These are phyloP conservation scores for Heliopora coerulea DNA, from an alignment of 92 coral and sea anemone genomes.

Conservation along the genomic window DNA sequence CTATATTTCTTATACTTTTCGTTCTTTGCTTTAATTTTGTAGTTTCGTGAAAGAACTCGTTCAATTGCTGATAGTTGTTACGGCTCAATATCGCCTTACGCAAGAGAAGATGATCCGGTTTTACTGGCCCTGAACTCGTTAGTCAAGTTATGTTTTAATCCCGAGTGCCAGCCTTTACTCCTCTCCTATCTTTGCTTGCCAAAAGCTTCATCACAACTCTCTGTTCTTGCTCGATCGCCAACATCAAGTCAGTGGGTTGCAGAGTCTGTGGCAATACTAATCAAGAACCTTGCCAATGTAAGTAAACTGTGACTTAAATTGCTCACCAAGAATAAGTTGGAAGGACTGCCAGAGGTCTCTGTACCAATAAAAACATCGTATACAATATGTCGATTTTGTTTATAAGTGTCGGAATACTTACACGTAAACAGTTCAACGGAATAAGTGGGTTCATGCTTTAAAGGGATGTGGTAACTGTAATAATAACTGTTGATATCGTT, in stretches of 20 bases:
- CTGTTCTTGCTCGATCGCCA: conserved; percentile 66
- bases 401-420: too few relatives aligned
- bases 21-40: background rate
- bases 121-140: conserved; percentile 86
- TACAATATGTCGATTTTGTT: too few relatives aligned
- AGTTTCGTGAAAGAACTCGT: conserved; percentile 40
- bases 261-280: conserved; percentile 79
- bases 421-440: too few relatives aligned
- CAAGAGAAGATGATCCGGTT: conserved; percentile 71
- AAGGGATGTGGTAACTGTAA: too few relatives aligned
- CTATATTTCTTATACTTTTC: background rate
- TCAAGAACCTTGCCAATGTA: conserved; percentile 90
- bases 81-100: conserved; percentile 66
- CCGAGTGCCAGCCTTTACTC: conserved; percentile 87
- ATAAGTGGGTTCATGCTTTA: too few relatives aligned
- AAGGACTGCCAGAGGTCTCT: too few relatives aligned
- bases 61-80: conserved; percentile 40
- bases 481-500: too few relatives aligned
- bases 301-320: too few relatives aligned
- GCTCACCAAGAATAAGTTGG: too few relatives aligned
- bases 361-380: too few relatives aligned
- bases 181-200: conserved; percentile 93
- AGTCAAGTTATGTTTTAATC: conserved; percentile 89
- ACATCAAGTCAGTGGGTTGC: conserved; percentile 60
- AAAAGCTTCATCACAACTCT: conserved; percentile 82